Evolutionary conservation across 2,113 vertebrate species (phyloP).

Genomic region (Eurypyga helias): DNA sequence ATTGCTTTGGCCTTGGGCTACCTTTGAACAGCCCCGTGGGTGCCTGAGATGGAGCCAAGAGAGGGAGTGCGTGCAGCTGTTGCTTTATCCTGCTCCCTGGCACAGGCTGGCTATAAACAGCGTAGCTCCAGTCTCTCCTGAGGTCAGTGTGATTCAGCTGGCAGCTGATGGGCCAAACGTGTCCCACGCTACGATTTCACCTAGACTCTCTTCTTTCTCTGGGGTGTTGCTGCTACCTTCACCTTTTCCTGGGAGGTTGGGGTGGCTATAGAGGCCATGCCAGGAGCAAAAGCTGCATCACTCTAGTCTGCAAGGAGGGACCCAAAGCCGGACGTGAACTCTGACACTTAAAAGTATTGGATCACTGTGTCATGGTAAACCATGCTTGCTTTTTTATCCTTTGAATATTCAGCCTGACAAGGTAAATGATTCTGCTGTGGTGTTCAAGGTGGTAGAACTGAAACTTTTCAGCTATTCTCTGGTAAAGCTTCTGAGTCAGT

Average conservation of each 20-base stretch:
- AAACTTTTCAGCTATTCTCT: not conserved
- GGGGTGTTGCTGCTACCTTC: not conserved
- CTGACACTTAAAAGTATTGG: not conserved
- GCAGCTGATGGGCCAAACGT: rapidly evolving
- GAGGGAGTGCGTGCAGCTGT: not conserved
- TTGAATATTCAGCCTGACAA: not conserved
- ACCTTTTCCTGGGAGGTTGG: not conserved
- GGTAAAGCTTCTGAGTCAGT: not conserved
- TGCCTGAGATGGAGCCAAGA: not conserved
- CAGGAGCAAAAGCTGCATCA: not conserved
- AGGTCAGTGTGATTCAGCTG: not conserved
- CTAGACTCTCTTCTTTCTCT: not conserved
- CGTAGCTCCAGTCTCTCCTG: rapidly evolving
- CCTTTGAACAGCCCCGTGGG: not conserved
- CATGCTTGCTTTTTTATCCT: not conserved
- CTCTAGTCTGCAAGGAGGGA: not conserved
- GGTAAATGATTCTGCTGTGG: not conserved
- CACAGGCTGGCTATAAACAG: not conserved
- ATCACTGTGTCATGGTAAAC: not conserved
- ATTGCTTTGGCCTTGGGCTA: not conserved
- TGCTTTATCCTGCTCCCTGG: not conserved
- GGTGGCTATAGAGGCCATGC: not conserved
- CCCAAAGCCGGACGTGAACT: not conserved
- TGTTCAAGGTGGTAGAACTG: not conserved
- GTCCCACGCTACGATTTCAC: not conserved